phyloP scores from a whole-genome alignment of 1,140 invertebrate genomes.

The Gonioctena quinquepunctata region DNA sequence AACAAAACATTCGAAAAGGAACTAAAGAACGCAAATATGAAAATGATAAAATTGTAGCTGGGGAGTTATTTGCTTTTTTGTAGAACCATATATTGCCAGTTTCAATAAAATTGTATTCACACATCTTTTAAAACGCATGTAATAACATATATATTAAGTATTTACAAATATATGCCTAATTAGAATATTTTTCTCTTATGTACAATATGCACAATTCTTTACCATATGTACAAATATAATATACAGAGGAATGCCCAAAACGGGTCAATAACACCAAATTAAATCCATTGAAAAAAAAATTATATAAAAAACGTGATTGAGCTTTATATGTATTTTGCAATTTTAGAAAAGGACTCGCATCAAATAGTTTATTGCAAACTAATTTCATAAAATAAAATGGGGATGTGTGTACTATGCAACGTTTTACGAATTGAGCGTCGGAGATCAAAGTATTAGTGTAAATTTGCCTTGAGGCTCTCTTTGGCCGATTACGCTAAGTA shows the following conservation, averaged over 20 bases:
- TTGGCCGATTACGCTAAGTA: slow-evolving; percentile 33
- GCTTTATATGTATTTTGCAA: neutral
- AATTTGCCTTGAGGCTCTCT: neutral
- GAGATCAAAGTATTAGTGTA: neutral
- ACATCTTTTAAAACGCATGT: slow-evolving; percentile 53
- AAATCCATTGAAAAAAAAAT: slow-evolving; percentile 26
- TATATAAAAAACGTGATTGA: neutral
- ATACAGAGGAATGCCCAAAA: slow-evolving; percentile 52
- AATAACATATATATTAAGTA: slow-evolving; percentile 50
- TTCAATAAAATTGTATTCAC: slow-evolving; percentile 49
- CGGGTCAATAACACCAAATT: slow-evolving; percentile 47
- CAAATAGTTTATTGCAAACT: neutral
- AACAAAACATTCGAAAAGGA: slow-evolving; percentile 1
- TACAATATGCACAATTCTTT: slow-evolving; percentile 51
- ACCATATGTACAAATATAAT: slow-evolving; percentile 39
- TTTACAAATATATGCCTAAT: slow-evolving; percentile 53
- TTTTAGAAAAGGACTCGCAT: neutral
- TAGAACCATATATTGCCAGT: slow-evolving; percentile 51
- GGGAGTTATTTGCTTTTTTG: slow-evolving; percentile 36
- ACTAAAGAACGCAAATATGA: neutral
- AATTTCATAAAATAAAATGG: neutral
- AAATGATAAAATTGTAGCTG: slow-evolving; percentile 4
- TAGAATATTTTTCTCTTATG: slow-evolving; percentile 51
- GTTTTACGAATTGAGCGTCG: neutral
- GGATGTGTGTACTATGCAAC: neutral